phyloP scores from a whole-genome alignment of 2,888 invertebrate genomes.

The Anthrax anthrax region DNA sequence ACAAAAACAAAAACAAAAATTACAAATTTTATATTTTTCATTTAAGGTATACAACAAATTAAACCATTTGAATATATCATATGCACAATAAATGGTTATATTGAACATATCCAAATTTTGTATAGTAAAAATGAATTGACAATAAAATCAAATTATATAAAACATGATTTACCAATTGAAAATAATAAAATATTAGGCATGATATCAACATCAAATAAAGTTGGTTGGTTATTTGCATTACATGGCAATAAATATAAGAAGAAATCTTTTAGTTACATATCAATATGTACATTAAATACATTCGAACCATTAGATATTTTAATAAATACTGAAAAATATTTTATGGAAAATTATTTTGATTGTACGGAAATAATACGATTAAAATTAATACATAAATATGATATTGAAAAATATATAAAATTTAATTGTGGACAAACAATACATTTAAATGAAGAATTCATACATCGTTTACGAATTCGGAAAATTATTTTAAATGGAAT shows the following conservation, averaged over 20 bases:
- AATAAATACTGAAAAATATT: conserved; percentile 5
- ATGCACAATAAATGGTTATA: conserved; percentile 16
- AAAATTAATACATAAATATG: conserved; percentile 16
- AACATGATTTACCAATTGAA: conserved; percentile 15
- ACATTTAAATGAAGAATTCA: conserved; percentile 15
- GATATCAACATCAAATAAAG: conserved; percentile 17
- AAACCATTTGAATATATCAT: conserved; percentile 17
- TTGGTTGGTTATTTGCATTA: conserved; percentile 19
- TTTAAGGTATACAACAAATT: conserved; percentile 18
- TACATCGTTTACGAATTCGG: conserved; percentile 22
- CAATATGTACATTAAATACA: conserved; percentile 15
- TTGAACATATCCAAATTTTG: conserved; percentile 9
- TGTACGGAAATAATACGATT: conserved; percentile 20
- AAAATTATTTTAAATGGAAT: conserved; percentile 13
- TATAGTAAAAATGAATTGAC: not conserved
- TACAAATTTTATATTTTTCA: no score
- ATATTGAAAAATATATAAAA: conserved; percentile 12
- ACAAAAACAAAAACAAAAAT: no score
- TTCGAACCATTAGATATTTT: conserved; percentile 15
- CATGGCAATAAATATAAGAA: conserved; percentile 20
- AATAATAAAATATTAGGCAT: conserved; percentile 23
- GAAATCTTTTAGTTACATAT: conserved; percentile 12
- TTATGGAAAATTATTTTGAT: conserved; percentile 16
- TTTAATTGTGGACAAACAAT: conserved; percentile 12
- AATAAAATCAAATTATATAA: conserved; percentile 1